Conservation (phyloP, 2,888 invertebrate genomes). For the Linnaemya tessellans region DNA sequence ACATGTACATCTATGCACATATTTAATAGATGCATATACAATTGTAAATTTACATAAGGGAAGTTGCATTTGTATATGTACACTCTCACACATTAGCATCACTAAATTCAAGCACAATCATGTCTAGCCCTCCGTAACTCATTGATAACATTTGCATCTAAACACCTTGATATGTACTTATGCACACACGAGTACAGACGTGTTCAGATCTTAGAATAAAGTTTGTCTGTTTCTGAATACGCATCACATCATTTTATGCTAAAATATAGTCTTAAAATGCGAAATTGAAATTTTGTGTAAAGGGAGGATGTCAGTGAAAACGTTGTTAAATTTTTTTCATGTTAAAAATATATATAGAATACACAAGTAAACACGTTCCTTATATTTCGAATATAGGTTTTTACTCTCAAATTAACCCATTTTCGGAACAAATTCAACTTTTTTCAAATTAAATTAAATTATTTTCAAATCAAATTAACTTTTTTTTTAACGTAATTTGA, state of each 20-base stretch:
- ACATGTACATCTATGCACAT: too few species aligned
- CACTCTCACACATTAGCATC: not conserved
- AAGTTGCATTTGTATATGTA: not conserved
- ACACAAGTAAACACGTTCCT: too few species aligned
- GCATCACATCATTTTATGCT: slow-evolving; percentile 52
- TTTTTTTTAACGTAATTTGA: too few species aligned
- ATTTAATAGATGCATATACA: too few species aligned
- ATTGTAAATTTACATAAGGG: slow-evolving; percentile 37
- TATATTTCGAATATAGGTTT: too few species aligned
- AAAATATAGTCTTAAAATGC: slow-evolving; percentile 35
- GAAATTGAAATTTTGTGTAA: slow-evolving; percentile 23
- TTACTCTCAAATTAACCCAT: too few species aligned
- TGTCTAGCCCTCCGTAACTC: not conserved
- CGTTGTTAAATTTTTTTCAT: too few species aligned
- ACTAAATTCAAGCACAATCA: not conserved
- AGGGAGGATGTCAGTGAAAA: not conserved
- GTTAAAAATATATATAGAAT: too few species aligned
- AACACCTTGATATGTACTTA: slow-evolving; percentile 29
- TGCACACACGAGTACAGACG: slow-evolving; percentile 1
- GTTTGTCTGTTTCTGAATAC: slow-evolving; percentile 63
- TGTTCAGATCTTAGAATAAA: slow-evolving; percentile 33
- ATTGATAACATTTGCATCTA: slow-evolving; percentile 26
- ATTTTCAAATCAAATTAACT: too few species aligned
- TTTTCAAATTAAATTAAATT: too few species aligned
- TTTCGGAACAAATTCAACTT: too few species aligned